Evolutionary conservation across 2,113 vertebrate genomes (phyloP).

Genomic region (Electrona antarctica): DNA sequence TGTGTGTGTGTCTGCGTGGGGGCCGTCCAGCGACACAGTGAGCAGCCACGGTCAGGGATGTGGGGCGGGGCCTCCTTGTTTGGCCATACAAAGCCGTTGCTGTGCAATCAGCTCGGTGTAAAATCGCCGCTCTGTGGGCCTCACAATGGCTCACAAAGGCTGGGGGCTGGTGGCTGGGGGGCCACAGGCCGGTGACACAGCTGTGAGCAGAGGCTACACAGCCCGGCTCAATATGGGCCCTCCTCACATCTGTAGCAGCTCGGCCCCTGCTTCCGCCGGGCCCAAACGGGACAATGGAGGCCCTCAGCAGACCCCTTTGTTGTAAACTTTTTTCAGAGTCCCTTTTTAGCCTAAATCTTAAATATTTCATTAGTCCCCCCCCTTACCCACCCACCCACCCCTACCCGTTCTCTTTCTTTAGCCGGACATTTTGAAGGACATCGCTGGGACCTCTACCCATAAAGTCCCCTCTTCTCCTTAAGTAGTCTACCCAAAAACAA

Average conservation of each 20-base stretch:
- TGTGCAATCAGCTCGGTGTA: conserved; percentile 85
- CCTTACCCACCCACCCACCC: conserved; percentile 28
- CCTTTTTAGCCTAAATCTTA: conserved; percentile 83
- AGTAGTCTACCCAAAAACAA: conserved; percentile 65
- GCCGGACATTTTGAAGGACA: conserved; percentile 61
- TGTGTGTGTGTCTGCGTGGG: background rate
- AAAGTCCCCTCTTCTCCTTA: conserved; percentile 36
- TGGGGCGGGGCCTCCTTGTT: conserved; percentile 64
- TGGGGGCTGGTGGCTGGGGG: conserved; percentile 86
- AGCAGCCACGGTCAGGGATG: conserved; percentile 50
- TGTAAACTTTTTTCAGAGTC: conserved; percentile 77
- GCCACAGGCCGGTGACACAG: conserved; percentile 81
- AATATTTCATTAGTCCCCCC: conserved; percentile 88
- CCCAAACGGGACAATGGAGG: conserved; percentile 74
- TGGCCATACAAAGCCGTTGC: conserved; percentile 82
- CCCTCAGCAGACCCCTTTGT: conserved; percentile 81
- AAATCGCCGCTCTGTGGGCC: conserved; percentile 81
- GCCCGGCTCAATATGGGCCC: conserved; percentile 85
- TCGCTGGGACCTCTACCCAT: conserved; percentile 53
- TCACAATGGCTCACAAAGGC: conserved; percentile 85
- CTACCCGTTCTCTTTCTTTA: conserved; percentile 58
- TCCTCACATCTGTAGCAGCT: conserved; percentile 82
- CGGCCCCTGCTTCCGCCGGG: conserved; percentile 80
- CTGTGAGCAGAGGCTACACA: conserved; percentile 89
- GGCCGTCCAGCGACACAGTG: conserved; percentile 29